These are phyloP conservation scores for Eristalinus sepulchralis DNA, from an alignment of 2,888 invertebrate species.

Conservation along the genomic window DNA sequence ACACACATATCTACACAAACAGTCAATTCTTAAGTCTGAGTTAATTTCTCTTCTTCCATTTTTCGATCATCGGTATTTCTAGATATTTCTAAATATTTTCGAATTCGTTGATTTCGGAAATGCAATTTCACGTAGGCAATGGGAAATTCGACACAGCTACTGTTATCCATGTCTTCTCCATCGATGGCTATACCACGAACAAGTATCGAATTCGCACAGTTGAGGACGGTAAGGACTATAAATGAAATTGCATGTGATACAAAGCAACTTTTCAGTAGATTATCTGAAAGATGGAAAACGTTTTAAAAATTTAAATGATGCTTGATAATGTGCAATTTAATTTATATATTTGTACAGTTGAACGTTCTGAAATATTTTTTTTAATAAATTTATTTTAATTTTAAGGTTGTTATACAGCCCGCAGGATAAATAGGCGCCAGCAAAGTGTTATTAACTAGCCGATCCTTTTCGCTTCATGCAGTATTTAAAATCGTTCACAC, in stretches of 20 bases:
- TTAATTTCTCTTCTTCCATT: conserved; percentile 24
- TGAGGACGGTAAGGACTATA: conserved; percentile 87
- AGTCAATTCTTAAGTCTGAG: background rate
- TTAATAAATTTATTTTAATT: too few species aligned
- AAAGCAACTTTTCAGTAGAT: conserved; percentile 89
- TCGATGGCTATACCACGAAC: conserved; percentile 94
- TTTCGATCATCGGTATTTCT: background rate
- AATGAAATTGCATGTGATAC: conserved; percentile 89
- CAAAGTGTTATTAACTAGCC: too few species aligned
- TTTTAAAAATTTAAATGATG: too few species aligned
- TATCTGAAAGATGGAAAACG: too few species aligned
- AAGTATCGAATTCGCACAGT: conserved; percentile 92
- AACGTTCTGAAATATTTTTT: too few species aligned
- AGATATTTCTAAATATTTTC: conserved; percentile 79
- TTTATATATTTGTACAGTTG: too few species aligned
- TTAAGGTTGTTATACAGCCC: too few species aligned
- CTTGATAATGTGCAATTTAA: too few species aligned
- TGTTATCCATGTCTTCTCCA: conserved; percentile 91
- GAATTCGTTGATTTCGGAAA: conserved; percentile 86
- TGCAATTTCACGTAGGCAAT: conserved; percentile 91
- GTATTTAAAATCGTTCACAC: too few species aligned
- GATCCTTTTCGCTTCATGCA: too few species aligned
- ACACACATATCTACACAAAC: background rate
- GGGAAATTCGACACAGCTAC: conserved; percentile 91
- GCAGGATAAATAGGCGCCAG: too few species aligned